Evolutionary conservation across 2,888 invertebrate genomes (phyloP), one percentile per base, ranked within the genome.

Genomic region (Megalurothrips usitatus): DNA sequence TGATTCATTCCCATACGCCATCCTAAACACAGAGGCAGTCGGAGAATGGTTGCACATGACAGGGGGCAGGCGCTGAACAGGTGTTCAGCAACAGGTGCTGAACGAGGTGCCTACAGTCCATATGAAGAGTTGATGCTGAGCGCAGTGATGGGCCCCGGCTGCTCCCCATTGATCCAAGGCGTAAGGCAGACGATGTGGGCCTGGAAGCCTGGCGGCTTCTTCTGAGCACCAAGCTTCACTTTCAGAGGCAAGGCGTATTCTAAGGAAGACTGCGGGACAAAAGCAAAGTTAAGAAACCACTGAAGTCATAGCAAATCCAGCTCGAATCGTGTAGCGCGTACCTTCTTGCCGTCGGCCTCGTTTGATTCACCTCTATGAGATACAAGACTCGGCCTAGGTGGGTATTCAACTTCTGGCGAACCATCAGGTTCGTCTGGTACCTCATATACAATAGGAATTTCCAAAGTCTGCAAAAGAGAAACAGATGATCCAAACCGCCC

Each of bases 1-100:
- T 85, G 94, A 94, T 89, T 98, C 98, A 87, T 96, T 98, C 86
- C 98, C 98, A 90, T 97, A 98, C 86, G 97, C 96, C 93, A 99
- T 92, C 87, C 98, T 98, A 89, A 79, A 88, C 17, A 80, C 19
- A 47, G 26, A 80, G 82, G 23, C 11, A 78, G 80, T 79, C 63
- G n/a, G 28, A 78, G 48, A 2, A 6, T 43, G 34, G 34, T 47
- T 28, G 63, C 80, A 81, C 80, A 63, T 75, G 68, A 63, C 49
- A 10, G 49, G 26, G 34, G 28, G 58, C 1, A 23, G 10, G 9
- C 1, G 68, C 26, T 26, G 9, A 1, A 19, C 52, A 52, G 8
- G 1, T 6, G 52, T 11, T 17, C 52, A 52, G 52, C 43, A 79
- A 79, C 63, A 79, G 43, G 68, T 79, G 78, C 79, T 47, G 79